A percentile compares a stretch with the other conserved stretches of the same genome.
phyloP scores from a whole-genome alignment of 2,113 vertebrate species.

The Papio anubis region DNA sequence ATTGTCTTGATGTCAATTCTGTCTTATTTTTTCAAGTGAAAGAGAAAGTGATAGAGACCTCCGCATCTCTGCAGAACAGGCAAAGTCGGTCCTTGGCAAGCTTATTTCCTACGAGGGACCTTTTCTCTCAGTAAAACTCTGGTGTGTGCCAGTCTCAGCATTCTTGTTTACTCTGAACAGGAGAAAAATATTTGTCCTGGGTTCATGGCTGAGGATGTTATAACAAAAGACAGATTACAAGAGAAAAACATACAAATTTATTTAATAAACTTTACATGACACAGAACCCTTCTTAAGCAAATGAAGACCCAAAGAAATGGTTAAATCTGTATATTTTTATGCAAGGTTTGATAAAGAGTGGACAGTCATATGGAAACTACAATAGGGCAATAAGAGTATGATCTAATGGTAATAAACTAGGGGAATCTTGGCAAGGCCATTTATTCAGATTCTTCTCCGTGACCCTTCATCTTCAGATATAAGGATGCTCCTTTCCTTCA shows the following conservation, averaged over 20 bases:
- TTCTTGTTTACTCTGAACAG: neutral
- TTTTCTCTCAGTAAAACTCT: neutral
- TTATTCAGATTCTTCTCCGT: neutral
- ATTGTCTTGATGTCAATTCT: neutral
- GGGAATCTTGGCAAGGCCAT: neutral
- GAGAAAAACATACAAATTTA: neutral
- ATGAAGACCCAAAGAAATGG: neutral
- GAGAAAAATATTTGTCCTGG: neutral
- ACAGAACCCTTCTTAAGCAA: neutral
- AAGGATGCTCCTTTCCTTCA: neutral
- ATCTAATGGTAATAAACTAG: neutral
- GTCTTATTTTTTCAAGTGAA: neutral
- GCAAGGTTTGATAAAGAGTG: too few species aligned
- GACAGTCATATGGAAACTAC: neutral
- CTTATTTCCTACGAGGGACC: accelerated
- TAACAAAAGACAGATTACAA: neutral
- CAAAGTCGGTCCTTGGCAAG: neutral
- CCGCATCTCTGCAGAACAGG: neutral
- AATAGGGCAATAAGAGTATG: neutral
- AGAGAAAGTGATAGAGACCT: neutral
- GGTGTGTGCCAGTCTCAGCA: too few species aligned
- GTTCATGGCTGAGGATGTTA: neutral
- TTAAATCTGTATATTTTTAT: neutral
- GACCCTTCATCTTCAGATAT: neutral
- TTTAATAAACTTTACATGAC: neutral